Conservation (phyloP, 2,113 vertebrate genomes). For the Larimichthys crocea region DNA sequence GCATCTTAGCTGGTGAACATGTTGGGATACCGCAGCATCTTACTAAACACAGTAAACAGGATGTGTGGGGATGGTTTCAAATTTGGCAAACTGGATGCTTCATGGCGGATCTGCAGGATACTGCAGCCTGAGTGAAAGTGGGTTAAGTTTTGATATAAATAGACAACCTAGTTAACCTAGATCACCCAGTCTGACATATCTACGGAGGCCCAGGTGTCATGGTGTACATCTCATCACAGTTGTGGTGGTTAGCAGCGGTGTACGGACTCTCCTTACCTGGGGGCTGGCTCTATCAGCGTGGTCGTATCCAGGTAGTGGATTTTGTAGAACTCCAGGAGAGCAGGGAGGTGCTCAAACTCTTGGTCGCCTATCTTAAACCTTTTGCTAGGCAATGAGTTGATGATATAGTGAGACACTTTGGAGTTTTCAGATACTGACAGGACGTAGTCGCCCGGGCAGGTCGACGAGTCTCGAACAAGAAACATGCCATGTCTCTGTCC, state of each 20-base stretch:
- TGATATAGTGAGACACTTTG: slow-evolving; percentile 99
- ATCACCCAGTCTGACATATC: not conserved
- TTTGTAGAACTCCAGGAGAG: slow-evolving; percentile 98
- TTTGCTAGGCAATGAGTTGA: slow-evolving; percentile 95
- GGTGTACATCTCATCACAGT: not conserved
- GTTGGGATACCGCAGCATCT: too few relatives aligned
- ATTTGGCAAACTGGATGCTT: not conserved
- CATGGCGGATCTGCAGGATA: not conserved
- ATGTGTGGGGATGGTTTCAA: not conserved
- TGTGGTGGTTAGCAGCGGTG: not conserved
- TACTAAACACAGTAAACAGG: not conserved
- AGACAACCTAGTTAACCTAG: slow-evolving; percentile 32
- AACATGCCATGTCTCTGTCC: slow-evolving; percentile 97
- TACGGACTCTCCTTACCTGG: slow-evolving; percentile 86
- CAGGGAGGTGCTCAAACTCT: slow-evolving; percentile 94
- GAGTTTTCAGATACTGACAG: slow-evolving; percentile 98
- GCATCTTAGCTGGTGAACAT: not conserved
- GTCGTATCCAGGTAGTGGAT: slow-evolving; percentile 99
- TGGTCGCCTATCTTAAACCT: slow-evolving; percentile 99
- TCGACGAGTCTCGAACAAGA: slow-evolving; percentile 96
- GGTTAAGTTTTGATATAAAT: slow-evolving; percentile 49
- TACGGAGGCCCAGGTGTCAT: not conserved
- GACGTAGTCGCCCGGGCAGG: slow-evolving; percentile 97
- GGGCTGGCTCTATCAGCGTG: slow-evolving; percentile 95
- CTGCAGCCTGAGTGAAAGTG: slow-evolving; percentile 41